phyloP scores from a whole-genome alignment of 35 echinoderm and acorn worm species.

The Lytechinus pictus region DNA sequence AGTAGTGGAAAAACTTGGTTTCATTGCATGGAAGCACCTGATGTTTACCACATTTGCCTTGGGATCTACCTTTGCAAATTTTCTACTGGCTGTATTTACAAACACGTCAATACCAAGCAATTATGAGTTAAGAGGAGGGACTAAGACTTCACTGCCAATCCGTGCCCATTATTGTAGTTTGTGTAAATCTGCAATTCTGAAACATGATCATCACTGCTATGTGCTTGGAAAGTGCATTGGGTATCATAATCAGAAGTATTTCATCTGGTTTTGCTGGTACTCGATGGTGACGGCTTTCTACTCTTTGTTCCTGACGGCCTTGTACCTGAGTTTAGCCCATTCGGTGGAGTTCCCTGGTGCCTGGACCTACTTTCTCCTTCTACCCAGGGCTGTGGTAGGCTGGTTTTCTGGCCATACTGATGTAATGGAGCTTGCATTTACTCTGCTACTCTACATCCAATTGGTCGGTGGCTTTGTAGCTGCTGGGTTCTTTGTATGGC shows the following conservation, averaged over 20 bases:
- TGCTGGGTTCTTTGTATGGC: constrained; percentile 61
- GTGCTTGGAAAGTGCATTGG: constrained; percentile 67
- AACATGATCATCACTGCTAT: constrained; percentile 74
- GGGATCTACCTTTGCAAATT: constrained; percentile 49
- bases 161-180: constrained; percentile 56
- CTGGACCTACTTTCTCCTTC: constrained; percentile 62
- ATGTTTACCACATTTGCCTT: constrained; percentile 39
- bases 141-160: constrained; percentile 27
- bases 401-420: constrained; percentile 28
- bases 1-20: constrained; percentile 1
- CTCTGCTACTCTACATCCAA: constrained; percentile 54
- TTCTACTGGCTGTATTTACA: constrained; percentile 47
- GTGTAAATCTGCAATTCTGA: constrained; percentile 54
- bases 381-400: constrained; percentile 22
- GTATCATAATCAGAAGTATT: constrained; percentile 81
- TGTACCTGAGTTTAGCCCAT: constrained; percentile 53
- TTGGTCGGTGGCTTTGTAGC: constrained; percentile 42
- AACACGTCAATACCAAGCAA: constrained; percentile 8
- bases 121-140: background rate
- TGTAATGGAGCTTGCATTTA: constrained; percentile 21
- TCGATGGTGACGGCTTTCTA: constrained; percentile 48
- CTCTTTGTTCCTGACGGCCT: constrained; percentile 42
- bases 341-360: constrained; percentile 60
- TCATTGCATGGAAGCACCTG: constrained; percentile 37
- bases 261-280: constrained; percentile 60